These are phyloP conservation scores for Pandion haliaetus DNA, from an alignment of 2,113 vertebrate genomes.

Conservation along the genomic window DNA sequence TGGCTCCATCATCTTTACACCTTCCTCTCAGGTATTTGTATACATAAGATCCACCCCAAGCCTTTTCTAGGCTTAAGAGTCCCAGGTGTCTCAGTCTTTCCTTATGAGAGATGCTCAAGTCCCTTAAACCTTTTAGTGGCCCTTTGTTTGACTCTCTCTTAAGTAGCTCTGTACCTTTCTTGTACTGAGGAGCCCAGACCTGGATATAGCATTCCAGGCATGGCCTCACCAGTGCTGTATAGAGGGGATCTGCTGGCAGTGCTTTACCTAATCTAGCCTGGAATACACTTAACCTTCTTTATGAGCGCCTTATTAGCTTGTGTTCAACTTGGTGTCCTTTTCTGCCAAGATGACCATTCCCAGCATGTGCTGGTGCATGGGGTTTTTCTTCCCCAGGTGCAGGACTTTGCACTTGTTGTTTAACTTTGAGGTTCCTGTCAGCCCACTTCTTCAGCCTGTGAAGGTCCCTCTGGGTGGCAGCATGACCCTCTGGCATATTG, in stretches of 20 bases:
- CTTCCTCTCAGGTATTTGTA: neutral
- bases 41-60: neutral
- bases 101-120: neutral
- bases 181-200: neutral
- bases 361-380: neutral
- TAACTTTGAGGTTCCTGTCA: neutral
- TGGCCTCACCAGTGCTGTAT: neutral
- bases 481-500: neutral
- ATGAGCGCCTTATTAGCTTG: neutral
- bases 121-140: neutral
- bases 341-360: neutral
- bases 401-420: neutral
- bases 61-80: neutral
- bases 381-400: neutral
- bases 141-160: neutral
- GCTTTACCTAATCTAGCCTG: neutral
- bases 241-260: neutral
- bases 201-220: neutral
- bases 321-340: neutral
- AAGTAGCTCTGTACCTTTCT: neutral
- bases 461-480: neutral
- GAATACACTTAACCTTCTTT: neutral
- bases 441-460: neutral
- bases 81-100: neutral
- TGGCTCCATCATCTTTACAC: neutral